Evolutionary conservation across 2,797 vertebrate genomes (phyloP), one percentile per base, ranked within the genome.

Genomic region (Sylvilagus floridanus): DNA sequence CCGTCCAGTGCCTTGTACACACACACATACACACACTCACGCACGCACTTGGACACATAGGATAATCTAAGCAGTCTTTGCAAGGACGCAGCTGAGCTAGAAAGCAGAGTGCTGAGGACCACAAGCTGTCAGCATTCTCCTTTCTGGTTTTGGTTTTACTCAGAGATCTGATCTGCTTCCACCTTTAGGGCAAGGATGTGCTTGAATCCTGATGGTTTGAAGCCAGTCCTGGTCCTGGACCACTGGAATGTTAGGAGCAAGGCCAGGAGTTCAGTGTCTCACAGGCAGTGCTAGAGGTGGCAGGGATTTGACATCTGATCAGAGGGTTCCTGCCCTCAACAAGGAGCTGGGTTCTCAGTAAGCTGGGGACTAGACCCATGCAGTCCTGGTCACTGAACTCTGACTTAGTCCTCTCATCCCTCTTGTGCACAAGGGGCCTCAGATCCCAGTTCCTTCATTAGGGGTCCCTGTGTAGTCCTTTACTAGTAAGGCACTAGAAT

Each of bases 191-290:
- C 12, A 21, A 79, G 16, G 28, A 65, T 35, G 22, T 6, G 26
- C 19, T 77, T 78, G 73, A 66, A 63, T 47, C 3, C 4, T 17
- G 26, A 73, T 91, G 60, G 37, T 21, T 63, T 4, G 78, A 47
- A 28, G 5, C 4, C 13, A 21, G 73, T 79, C 52, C 54, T 68
- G 14, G 32, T 77, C n/a, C 77, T 14, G 17, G 14, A 35, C 50
- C 65, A 50, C 32, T 47, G 12, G 42, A 57, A 71, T 28, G 35
- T 7, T 3, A 7, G 63, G 62, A 60, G 32, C 54, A 75, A 88
- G 50, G 42, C 47, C 73, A 35, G 72, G 2, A 37, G 47, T 1
- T 68, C 84, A 3, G 2, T 0, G 1, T 22, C n/a, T 0, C 2
- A 37, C 52, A 28, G 52, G 11, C 62, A 54, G 24, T 0, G 14